Evolutionary conservation across 2,888 invertebrate species (phyloP), one percentile per base, ranked within the genome.

Genomic region (Gymnocheta viridis): DNA sequence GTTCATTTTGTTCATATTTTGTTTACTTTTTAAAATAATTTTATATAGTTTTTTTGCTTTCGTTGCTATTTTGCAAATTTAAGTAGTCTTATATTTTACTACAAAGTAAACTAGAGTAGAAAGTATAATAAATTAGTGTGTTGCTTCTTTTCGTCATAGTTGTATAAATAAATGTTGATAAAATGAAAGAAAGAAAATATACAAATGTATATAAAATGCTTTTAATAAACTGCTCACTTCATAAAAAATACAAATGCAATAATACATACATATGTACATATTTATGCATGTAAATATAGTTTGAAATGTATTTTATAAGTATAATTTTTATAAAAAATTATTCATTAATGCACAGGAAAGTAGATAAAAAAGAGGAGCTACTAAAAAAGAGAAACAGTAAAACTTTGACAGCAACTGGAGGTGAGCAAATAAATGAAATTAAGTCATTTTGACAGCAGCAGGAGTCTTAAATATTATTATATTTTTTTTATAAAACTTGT

Each of bases 191-290:
- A 44, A 4, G 9, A 58, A 35, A 58, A 77, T 41, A 27, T 41
- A 54, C 22, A 54, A 44, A 47, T 77, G 35, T 67, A 38, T 69
- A 56, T 74, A 64, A 74, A 69, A 74, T 74, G 73, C 69, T 82
- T 70, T 82, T 83, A 72, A 66, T 66, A 76, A 76, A 83, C 70
- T 70, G 66, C 54, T 70, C 66, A 76, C 67, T 44, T 72, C 66
- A 72, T 83, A 83, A 70, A 72, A 79, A 74, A 76, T 83, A 70
- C 51, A 80, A 82, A 79, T 64, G 64, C 62, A 69, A 10, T n/a
- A 14, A n/a, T 22, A 38, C 38, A 1, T 14, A 27, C 41, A 24
- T 19, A 19, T 2, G 64, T 17, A n/a, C 44, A n/a, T n/a, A n/a
- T n/a, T n/a, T n/a, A n/a, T n/a, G n/a, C n/a, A n/a, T n/a, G n/a